Percentiles rank a stretch among this genome's conserved stretches.
Conservation (phyloP, 2,888 invertebrate species). For the Phyllotreta cruciferae region DNA sequence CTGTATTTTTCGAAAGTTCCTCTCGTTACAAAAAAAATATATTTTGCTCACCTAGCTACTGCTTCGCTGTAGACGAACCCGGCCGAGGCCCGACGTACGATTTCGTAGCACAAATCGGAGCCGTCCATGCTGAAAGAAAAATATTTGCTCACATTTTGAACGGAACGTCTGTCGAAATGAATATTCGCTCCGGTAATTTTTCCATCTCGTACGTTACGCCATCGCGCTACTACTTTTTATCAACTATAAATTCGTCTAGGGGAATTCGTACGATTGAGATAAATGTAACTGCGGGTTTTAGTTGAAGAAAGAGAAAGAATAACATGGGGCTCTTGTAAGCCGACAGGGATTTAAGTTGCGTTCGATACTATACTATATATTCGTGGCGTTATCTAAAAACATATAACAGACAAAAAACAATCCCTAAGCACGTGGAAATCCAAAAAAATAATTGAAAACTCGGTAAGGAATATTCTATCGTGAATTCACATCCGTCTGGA, state of each 20-base stretch:
- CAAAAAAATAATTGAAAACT: conserved; percentile 3
- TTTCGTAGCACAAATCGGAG: conserved; percentile 97
- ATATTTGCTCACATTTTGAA: conserved; percentile 3
- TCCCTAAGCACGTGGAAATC: not conserved
- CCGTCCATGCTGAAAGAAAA: conserved; percentile 91
- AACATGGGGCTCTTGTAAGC: no score
- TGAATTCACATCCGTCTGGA: not conserved
- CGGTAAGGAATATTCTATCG: not conserved
- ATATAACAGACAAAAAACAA: not conserved
- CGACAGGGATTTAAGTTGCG: no score
- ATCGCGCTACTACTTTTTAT: not conserved
- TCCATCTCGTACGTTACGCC: not conserved
- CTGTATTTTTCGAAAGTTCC: not conserved
- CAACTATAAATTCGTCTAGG: not conserved
- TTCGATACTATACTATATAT: not conserved
- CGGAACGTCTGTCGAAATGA: not conserved
- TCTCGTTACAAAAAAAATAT: not conserved
- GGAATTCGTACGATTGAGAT: no score
- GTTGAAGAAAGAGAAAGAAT: no score
- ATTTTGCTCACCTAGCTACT: conserved; percentile 84
- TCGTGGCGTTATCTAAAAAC: not conserved
- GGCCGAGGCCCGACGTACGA: conserved; percentile 92
- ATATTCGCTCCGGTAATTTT: conserved; percentile 8
- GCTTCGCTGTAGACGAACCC: conserved; percentile 99
- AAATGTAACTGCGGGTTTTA: no score